Evolutionary conservation across 2,797 vertebrate species (phyloP), one percentile per base, ranked within the genome.

Genomic region (Sebastes cheni): DNA sequence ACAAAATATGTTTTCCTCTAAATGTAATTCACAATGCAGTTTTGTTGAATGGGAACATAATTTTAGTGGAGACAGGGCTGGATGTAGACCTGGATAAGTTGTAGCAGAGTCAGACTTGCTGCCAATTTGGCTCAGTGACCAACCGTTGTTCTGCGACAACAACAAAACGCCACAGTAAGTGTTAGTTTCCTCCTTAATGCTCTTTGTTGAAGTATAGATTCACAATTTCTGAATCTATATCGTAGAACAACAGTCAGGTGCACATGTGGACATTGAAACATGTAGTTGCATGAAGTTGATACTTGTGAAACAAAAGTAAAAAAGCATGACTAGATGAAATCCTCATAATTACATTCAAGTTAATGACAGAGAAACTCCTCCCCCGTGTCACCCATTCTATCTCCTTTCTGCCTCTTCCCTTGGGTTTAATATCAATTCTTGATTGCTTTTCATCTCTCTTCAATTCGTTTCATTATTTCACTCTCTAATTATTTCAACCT

Each of bases 191-290:
- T 9, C 6, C 10, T 52, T 25, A 12, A n/a, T 61, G 18, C 56
- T 58, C 11, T 27, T 58, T 58, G 25, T 16, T 46, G 7, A 46
- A 46, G 42, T 0, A 46, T 18, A 18, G 14, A 16, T 46, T 46
- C 42, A 46, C 42, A 46, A 18, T 46, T 46, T 46, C 0, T 36
- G 34, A 36, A 12, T 36, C 34, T 36, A 36, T 12, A 36, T 18
- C 39, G 6, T 46, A 46, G 18, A 46, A 46, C 42, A 46, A 46
- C 14, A 46, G 39, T 46, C 39, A 46, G 39, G 14, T 16, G 14
- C 6, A 0, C 42, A 16, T 46, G 0, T 0, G 42, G 42, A 46
- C 42, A 18, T 0, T 46, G 42, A 46, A 46, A 3, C 42, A 46
- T 18, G 6, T n/a, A 3, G 4, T 7, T 8, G 20, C 16, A 29